These are phyloP conservation scores for Sardina pilchardus DNA, from an alignment of 2,113 vertebrate genomes.

Conservation along the genomic window DNA sequence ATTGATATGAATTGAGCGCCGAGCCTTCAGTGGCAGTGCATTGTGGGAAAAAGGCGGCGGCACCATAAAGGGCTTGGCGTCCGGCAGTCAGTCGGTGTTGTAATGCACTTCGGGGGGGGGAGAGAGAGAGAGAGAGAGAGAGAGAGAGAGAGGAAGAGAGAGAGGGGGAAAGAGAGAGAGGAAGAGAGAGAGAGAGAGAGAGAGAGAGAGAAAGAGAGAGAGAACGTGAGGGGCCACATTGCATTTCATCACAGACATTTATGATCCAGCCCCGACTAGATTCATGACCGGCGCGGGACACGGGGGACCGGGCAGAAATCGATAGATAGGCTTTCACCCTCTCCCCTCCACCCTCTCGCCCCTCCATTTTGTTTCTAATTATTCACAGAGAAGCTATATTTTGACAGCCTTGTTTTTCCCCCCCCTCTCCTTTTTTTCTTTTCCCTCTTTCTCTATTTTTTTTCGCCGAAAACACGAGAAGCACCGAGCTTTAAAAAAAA, in stretches of 20 bases:
- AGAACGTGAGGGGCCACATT: neutral
- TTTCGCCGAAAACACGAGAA: neutral
- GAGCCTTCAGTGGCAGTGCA: neutral
- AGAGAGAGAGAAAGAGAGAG: neutral
- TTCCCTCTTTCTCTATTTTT: neutral
- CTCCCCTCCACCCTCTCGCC: neutral
- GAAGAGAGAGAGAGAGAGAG: neutral
- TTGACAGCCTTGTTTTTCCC: neutral
- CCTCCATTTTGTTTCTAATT: neutral
- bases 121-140: neutral
- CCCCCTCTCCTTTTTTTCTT: neutral
- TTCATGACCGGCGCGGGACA: neutral
- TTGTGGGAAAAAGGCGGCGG: neutral
- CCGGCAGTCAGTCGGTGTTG: neutral
- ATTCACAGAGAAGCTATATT: neutral
- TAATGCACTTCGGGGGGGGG: neutral
- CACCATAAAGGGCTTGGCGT: neutral
- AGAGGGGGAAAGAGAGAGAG: too few relatives aligned
- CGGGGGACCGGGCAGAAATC: neutral
- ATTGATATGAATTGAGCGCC: neutral
- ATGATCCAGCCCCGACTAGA: neutral
- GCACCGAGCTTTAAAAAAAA: neutral
- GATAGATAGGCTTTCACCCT: constrained; percentile 2
- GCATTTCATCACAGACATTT: constrained; percentile 1
- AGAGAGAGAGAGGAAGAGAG: neutral